Percentiles rank a stretch among this genome's conserved stretches.
phyloP scores from a whole-genome alignment of 2,888 invertebrate species.

The Branchinecta sandiegonensis region DNA sequence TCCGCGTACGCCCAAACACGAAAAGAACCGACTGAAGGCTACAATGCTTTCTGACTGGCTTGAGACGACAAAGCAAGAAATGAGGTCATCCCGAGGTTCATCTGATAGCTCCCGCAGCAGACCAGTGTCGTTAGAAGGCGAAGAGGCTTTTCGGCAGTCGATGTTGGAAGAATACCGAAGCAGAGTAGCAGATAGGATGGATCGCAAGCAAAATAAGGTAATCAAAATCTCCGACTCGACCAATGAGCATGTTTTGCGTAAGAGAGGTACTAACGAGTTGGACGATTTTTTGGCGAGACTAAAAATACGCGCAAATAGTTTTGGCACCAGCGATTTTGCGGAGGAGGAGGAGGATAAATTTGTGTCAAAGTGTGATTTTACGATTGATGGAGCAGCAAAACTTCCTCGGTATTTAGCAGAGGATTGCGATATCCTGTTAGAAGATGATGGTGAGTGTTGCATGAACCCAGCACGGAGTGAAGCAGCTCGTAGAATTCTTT shows the following conservation, averaged over 20 bases:
- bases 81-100: background rate
- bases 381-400: no score
- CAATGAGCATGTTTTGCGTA: constrained; percentile 26
- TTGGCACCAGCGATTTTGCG: no score
- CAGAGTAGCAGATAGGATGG: constrained; percentile 60
- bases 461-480: no score
- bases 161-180: constrained; percentile 72
- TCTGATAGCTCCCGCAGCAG: background rate
- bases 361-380: no score
- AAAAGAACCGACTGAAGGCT: constrained; percentile 33
- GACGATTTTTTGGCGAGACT: no score
- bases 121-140: constrained; percentile 31
- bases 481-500: no score
- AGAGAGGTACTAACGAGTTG: constrained; percentile 31
- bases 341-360: no score
- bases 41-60: constrained; percentile 40
- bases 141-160: constrained; percentile 51
- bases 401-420: no score
- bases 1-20: constrained; percentile 33
- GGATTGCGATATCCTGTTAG: no score
- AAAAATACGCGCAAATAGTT: no score
- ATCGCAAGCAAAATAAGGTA: constrained; percentile 60
- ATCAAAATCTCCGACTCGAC: constrained; percentile 56
- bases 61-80: constrained; percentile 35
- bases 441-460: no score